These are phyloP conservation scores for Napeogenes inachia DNA, from an alignment of 2,888 invertebrate genomes.

Conservation along the genomic window DNA sequence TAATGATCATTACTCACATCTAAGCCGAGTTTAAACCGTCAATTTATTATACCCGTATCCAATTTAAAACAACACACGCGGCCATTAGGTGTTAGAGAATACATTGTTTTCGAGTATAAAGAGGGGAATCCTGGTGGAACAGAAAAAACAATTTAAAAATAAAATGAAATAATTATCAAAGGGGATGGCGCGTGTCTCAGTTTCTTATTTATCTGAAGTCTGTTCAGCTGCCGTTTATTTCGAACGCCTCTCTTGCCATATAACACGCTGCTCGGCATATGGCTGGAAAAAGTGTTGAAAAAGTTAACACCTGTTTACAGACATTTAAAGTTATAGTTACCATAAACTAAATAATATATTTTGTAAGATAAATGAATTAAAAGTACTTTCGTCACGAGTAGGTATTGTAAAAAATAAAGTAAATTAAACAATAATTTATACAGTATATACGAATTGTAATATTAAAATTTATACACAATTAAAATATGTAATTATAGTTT, in stretches of 20 bases:
- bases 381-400: too few relatives aligned
- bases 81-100: constrained; percentile 57
- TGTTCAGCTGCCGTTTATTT: constrained; percentile 70
- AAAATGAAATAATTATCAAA: constrained; percentile 76
- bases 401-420: too few relatives aligned
- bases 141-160: constrained; percentile 78
- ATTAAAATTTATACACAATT: too few relatives aligned
- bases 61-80: constrained; percentile 75
- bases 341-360: too few relatives aligned
- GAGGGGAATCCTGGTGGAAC: constrained; percentile 69
- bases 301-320: constrained; percentile 31
- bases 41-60: constrained; percentile 77
- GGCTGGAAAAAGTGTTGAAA: constrained; percentile 42
- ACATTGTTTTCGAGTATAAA: constrained; percentile 67
- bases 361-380: too few relatives aligned
- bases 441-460: too few relatives aligned
- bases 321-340: constrained; percentile 17
- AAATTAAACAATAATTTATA: too few relatives aligned
- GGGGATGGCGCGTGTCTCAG: constrained; percentile 72
- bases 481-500: too few relatives aligned
- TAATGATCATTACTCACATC: constrained; percentile 73
- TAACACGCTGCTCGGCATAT: constrained; percentile 49
- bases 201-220: constrained; percentile 64
- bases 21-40: constrained; percentile 72
- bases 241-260: constrained; percentile 47